Evolutionary conservation across 1,140 invertebrate species (phyloP), one percentile per base, ranked within the genome.

Genomic region (Lordiphosa clarofinis): DNA sequence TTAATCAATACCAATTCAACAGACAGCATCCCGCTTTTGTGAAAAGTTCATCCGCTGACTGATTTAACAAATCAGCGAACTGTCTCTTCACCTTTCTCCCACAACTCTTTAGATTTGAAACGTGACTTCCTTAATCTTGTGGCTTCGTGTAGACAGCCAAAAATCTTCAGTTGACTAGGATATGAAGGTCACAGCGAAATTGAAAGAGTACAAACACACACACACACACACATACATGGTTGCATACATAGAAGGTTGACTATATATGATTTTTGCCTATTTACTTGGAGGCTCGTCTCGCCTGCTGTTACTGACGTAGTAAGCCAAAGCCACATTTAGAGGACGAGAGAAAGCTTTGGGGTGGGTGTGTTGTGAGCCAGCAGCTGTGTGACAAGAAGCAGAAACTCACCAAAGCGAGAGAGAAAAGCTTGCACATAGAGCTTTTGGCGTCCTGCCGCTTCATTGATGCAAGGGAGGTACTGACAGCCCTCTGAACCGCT

Each of bases 221-320:
- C n/a, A 49, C 13, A 50, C 42, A 46, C 3, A 40, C 11, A 40
- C 13, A 11, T 5, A 40, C 39, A 28, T 42, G 53, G 44, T 11
- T 42, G n/a, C n/a, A 35, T 28, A 43, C 11, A 13, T 31, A 12
- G 8, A 10, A 33, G 8, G 31, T 36, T 33, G n/a, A 9, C 39
- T 24, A 38, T 52, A 65, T 72, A 50, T 66, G 37, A 43, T 53
- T 39, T 57, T 38, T 47, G 55, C 48, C 58, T 72, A 84, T 82
- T 82, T 84, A 84, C 76, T 82, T 82, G 76, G 76, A 82, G 76
- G 76, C 76, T 82, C 76, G 76, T 82, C 76, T 66, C 68, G 58
- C 47, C 46, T 49, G 44, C 61, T 56, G 53, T 35, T 81, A 72
- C 76, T 82, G 76, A 82, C 76, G 76, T 82, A 76, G 76, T 84